Evolutionary conservation across 2,888 invertebrate species (phyloP), one percentile per base, ranked within the genome.

Genomic region (Spodoptera exigua): DNA sequence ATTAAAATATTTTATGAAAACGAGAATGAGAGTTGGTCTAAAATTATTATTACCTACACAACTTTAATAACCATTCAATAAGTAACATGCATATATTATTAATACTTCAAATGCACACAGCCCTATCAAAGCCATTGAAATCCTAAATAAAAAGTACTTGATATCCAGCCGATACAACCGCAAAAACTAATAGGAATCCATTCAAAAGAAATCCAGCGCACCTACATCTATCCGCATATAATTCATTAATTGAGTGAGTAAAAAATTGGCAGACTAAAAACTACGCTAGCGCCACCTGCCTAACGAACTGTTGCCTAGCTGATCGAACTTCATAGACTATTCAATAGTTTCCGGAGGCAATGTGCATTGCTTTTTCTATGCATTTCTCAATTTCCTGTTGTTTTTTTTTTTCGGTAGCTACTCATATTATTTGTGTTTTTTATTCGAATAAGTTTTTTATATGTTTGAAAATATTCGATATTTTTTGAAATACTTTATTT

Each of bases 261-360:
- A 76, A 74, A 70, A 58, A 49, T 64, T 51, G 57, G 52, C 40
- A 56, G 68, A 64, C 56, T 51, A 64, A 45, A 65, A 61, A 27
- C 49, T 59, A 35, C 59, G 51, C 36, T 57, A 46, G 27, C 59
- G 51, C 36, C 59, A 46, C 59, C 46, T 44, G 65, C 46, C 76
- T 81, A 81, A 81, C 81, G 78, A 81, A 79, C 75, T 70, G 70
- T 66, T 65, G 45, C 56, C 16, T 37, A 44, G 53, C 11, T 57
- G 65, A 62, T 70, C 66, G 67, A 69, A 70, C 65, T 61, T 62
- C 73, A 68, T 64, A 49, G 63, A 73, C 68, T 74, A 78, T 79
- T 76, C 79, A 79, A 74, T 76, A 76, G 75, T 60, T 74, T 70
- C 64, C 61, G 53, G 52, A 51, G 16, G 40, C 41, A 41, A 49